Evolutionary conservation across 2,888 invertebrate genomes (phyloP).

Genomic region (Harpagoxenus sublaevis): DNA sequence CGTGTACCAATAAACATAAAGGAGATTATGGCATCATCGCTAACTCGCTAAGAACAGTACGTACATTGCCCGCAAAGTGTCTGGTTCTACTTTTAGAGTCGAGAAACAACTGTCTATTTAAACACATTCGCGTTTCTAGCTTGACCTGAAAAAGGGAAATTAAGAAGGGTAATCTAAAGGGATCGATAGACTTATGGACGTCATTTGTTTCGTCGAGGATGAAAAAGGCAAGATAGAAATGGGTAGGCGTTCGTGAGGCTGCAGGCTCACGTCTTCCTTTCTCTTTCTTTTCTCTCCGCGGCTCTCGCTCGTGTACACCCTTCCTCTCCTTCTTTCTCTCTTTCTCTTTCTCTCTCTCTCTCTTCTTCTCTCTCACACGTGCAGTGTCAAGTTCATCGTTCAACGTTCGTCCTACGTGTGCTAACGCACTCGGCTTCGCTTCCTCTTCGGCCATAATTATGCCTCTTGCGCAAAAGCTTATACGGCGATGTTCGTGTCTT

Average conservation of each 20-base stretch:
- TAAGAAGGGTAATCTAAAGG: conserved; percentile 39
- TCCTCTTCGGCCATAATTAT: conserved; percentile 79
- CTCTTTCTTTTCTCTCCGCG: conserved; percentile 45
- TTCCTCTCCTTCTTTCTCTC: conserved; percentile 34
- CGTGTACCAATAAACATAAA: not conserved
- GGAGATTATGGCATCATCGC: not conserved
- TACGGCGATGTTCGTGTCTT: conserved; percentile 72
- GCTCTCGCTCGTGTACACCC: conserved; percentile 32
- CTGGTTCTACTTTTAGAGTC: conserved; percentile 31
- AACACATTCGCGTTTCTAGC: conserved; percentile 34
- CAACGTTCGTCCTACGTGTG: conserved; percentile 80
- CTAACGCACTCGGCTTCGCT: conserved; percentile 78
- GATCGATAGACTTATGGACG: conserved; percentile 54
- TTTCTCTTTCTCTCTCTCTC: conserved; percentile 31
- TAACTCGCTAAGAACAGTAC: not conserved
- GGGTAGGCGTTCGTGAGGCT: conserved; percentile 64
- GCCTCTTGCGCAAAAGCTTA: conserved; percentile 76
- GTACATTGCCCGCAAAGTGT: not conserved
- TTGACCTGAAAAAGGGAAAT: conserved; percentile 38
- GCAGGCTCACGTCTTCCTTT: conserved; percentile 41
- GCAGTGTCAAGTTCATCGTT: conserved; percentile 82
- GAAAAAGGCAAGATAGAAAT: conserved; percentile 59
- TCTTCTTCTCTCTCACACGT: conserved; percentile 52
- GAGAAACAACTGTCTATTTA: conserved; percentile 31
- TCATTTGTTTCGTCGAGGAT: conserved; percentile 52